These are phyloP conservation scores for Hoplostethus mediterraneus DNA, from an alignment of 2,797 vertebrate genomes.

Conservation along the genomic window DNA sequence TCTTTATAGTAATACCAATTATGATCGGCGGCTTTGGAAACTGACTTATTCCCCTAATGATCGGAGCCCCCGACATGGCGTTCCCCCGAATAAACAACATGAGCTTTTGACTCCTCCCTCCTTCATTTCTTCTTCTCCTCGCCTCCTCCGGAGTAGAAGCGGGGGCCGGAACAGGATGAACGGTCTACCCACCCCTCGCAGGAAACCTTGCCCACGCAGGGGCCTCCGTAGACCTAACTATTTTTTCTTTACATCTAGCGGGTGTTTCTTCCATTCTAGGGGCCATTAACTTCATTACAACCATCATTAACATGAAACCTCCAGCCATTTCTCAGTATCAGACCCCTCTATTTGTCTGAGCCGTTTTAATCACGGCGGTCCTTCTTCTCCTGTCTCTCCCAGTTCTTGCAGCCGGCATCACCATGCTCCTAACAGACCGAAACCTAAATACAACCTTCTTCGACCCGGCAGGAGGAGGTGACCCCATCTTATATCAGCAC, in stretches of 20 bases:
- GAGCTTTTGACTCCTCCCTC: slow-evolving; percentile 68
- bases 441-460: slow-evolving; percentile 62
- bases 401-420: slow-evolving; percentile 17
- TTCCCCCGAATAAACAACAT: slow-evolving; percentile 65
- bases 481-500: slow-evolving; percentile 21
- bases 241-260: slow-evolving; percentile 59
- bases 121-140: slow-evolving; percentile 14
- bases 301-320: slow-evolving; percentile 71
- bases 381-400: slow-evolving; percentile 26
- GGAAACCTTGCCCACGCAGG: slow-evolving; percentile 53
- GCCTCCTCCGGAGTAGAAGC: slow-evolving; percentile 57
- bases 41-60: slow-evolving; percentile 63
- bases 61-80: slow-evolving; percentile 56
- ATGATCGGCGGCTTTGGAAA: slow-evolving; percentile 69
- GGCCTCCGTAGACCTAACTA: slow-evolving; percentile 48
- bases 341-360: slow-evolving; percentile 58
- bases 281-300: slow-evolving; percentile 66
- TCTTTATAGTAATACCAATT: slow-evolving; percentile 75
- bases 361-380: background rate
- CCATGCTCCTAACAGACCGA: slow-evolving; percentile 9
- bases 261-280: slow-evolving; percentile 57
- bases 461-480: background rate
- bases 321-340: slow-evolving; percentile 50
- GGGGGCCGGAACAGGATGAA: slow-evolving; percentile 52
- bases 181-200: slow-evolving; percentile 47